phyloP scores from a whole-genome alignment of 2,888 invertebrate species.

The Cephus rjabovi region DNA sequence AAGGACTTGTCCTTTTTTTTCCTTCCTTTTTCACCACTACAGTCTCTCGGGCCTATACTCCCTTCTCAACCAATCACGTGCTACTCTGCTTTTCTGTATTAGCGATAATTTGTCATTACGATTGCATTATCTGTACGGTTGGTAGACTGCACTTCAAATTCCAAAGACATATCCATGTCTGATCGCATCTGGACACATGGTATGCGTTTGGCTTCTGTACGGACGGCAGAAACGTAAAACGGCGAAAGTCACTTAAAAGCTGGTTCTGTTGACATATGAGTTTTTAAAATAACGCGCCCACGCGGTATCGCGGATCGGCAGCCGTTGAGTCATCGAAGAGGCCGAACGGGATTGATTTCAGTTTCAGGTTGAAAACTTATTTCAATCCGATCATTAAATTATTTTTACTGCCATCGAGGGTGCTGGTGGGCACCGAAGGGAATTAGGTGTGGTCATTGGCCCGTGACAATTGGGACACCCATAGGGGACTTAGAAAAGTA shows the following conservation, averaged over 20 bases:
- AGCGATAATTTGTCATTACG: background rate
- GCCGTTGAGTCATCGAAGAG: background rate
- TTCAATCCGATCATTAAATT: background rate
- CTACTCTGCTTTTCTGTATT: background rate
- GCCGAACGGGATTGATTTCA: background rate
- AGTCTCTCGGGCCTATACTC: background rate
- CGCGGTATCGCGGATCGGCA: background rate
- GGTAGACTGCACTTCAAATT: background rate
- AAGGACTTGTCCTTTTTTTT: background rate
- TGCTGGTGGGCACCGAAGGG: background rate
- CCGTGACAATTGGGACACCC: background rate
- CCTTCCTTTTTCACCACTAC: slow-evolving; percentile 11
- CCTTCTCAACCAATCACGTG: slow-evolving; percentile 3
- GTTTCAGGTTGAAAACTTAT: background rate
- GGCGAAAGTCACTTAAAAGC: slow-evolving; percentile 63
- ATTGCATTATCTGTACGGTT: background rate
- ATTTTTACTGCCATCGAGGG: background rate
- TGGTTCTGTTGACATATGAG: background rate
- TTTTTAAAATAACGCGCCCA: background rate
- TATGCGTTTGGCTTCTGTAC: background rate
- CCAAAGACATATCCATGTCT: background rate
- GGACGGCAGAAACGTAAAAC: slow-evolving; percentile 47
- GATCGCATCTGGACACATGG: background rate
- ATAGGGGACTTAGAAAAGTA: background rate
- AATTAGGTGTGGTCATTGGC: background rate